Percentiles rank a stretch among this genome's conserved stretches.
Evolutionary conservation across 92 coral and sea anemone species (phyloP).

Genomic region (Palythoa caribaeorum): DNA sequence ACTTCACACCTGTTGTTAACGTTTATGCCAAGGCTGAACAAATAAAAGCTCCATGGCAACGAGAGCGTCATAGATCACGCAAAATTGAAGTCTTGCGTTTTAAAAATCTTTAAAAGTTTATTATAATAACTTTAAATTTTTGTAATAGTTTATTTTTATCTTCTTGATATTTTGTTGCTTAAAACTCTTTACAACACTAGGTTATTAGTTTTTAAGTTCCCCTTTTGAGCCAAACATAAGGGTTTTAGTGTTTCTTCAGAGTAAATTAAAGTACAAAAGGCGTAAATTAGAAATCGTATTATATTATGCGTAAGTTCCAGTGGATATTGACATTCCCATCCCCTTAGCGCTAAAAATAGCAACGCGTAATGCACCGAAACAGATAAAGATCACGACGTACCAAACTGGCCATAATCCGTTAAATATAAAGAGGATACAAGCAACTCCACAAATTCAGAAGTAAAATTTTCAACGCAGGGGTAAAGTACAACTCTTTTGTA

Average conservation of each 20-base stretch:
- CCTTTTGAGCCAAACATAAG: neutral
- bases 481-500: neutral
- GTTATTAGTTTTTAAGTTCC: neutral
- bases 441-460: neutral
- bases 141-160: neutral
- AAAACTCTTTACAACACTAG: neutral
- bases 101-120: neutral
- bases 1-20: too few relatives aligned
- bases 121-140: neutral
- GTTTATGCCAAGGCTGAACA: too few relatives aligned
- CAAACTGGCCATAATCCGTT: neutral
- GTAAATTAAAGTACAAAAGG: slow-evolving; percentile 1
- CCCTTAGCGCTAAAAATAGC: slow-evolving; percentile 13
- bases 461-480: neutral
- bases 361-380: neutral
- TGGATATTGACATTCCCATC: slow-evolving; percentile 16
- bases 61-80: neutral
- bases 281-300: neutral
- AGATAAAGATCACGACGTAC: neutral
- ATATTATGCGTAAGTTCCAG: neutral
- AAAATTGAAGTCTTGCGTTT: neutral
- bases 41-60: too few relatives aligned
- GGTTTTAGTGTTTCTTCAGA: neutral
- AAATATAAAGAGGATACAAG: neutral
- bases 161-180: neutral